Percentiles rank a stretch among this genome's conserved stretches.
Conservation (phyloP, 2,113 vertebrate genomes). For the Petrocephalus zakoni region DNA sequence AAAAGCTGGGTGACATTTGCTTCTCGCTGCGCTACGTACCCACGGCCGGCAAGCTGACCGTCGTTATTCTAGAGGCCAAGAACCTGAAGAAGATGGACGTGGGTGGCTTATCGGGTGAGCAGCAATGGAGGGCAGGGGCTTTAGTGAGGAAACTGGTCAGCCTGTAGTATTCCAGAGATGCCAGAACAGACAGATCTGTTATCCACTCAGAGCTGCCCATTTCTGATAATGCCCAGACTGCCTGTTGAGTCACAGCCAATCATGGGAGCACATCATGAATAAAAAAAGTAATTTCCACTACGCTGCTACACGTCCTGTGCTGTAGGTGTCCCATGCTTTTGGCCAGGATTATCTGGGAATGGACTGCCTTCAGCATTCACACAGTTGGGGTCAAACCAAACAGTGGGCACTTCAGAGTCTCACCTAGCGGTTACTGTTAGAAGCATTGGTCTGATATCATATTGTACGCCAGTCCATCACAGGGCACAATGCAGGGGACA, state of each 20-base stretch:
- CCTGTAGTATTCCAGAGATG: constrained; percentile 33
- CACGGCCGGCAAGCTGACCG: constrained; percentile 87
- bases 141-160: not conserved
- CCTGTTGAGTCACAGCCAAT: not conserved
- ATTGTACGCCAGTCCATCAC: not conserved
- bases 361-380: not conserved
- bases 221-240: constrained; percentile 35
- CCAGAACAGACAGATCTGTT: constrained; percentile 12
- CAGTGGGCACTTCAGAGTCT: not conserved
- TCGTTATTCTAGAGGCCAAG: constrained; percentile 92
- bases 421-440: not conserved
- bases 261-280: not conserved
- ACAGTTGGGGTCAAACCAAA: not conserved
- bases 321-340: not conserved
- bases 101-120: constrained; percentile 85
- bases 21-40: constrained; percentile 60
- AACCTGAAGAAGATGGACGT: constrained; percentile 92
- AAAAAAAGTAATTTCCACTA: not conserved
- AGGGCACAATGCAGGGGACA: not conserved
- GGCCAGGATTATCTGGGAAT: not conserved
- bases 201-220: constrained; percentile 32
- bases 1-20: constrained; percentile 81
- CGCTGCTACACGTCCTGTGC: not conserved
- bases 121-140: not conserved
- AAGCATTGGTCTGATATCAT: not conserved